These are phyloP conservation scores for Marronus borbonicus DNA, from an alignment of 2,888 invertebrate species.

Conservation along the genomic window DNA sequence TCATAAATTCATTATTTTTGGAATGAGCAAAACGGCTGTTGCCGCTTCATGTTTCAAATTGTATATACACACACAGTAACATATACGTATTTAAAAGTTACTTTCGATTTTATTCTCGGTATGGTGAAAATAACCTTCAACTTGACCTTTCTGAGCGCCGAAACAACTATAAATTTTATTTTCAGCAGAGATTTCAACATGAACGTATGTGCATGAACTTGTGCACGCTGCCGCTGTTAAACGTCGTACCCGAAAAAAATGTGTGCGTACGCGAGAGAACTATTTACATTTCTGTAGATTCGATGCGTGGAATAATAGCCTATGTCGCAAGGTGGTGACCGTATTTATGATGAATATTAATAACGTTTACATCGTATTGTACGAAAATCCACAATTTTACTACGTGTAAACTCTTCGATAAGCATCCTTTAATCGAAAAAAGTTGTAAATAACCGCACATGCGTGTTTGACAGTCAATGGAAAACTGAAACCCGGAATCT, in stretches of 20 bases:
- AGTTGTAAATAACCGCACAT: too few species aligned
- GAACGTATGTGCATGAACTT: constrained; percentile 26
- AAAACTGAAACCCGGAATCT: too few species aligned
- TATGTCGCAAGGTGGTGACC: constrained; percentile 23
- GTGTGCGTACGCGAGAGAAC: constrained; percentile 12
- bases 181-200: constrained; percentile 48
- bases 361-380: constrained; percentile 18
- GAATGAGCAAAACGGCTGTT: not conserved
- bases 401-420: too few species aligned
- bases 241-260: constrained; percentile 26
- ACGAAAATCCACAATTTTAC: not conserved
- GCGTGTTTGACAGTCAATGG: too few species aligned
- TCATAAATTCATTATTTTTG: not conserved
- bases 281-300: constrained; percentile 37
- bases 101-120: constrained; percentile 48
- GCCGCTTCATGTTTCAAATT: not conserved
- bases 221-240: constrained; percentile 23
- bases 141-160: constrained; percentile 46
- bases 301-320: constrained; percentile 27
- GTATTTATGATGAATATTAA: constrained; percentile 36
- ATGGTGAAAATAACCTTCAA: constrained; percentile 48
- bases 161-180: constrained; percentile 49
- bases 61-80: not conserved
- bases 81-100: constrained; percentile 34
- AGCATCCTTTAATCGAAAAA: too few species aligned